Evolutionary conservation across 2,888 invertebrate genomes (phyloP).

Genomic region (Trilocha varians): DNA sequence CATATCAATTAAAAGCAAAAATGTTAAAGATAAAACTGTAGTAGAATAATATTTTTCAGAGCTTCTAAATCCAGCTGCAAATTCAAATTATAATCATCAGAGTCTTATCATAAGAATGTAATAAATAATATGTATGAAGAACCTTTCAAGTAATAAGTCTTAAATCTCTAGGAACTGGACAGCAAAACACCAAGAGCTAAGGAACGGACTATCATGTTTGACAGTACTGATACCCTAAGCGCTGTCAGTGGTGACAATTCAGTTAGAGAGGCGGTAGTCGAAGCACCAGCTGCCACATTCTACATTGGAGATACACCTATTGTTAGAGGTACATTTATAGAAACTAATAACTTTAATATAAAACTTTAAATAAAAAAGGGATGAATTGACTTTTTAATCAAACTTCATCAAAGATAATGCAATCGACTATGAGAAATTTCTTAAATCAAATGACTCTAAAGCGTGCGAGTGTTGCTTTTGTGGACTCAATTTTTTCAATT

Average conservation of each 20-base stretch:
- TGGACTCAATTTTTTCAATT: not conserved
- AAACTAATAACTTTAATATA: not conserved
- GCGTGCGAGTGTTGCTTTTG: not conserved
- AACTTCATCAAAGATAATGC: not conserved
- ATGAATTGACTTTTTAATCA: not conserved
- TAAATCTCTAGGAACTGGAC: constrained; percentile 44
- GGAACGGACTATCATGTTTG: constrained; percentile 67
- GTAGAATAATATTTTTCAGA: too few species aligned
- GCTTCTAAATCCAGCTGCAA: too few species aligned
- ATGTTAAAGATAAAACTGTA: too few species aligned
- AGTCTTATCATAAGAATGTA: too few species aligned
- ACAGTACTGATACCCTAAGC: constrained; percentile 64
- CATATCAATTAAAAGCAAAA: too few species aligned
- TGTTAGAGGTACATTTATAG: constrained; percentile 41
- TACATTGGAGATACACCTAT: constrained; percentile 69
- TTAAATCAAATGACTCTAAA: too few species aligned
- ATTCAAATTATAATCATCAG: too few species aligned
- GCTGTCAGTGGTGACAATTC: constrained; percentile 62
- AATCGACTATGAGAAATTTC: too few species aligned
- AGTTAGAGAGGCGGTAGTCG: constrained; percentile 50
- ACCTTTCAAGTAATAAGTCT: too few species aligned
- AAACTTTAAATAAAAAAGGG: not conserved
- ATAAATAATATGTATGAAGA: too few species aligned
- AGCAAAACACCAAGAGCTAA: constrained; percentile 53
- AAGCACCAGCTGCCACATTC: constrained; percentile 60